A percentile compares a stretch with the other conserved stretches of the same genome.
Evolutionary conservation across 1,140 invertebrate genomes (phyloP).

Genomic region (Penaeus vannamei): DNA sequence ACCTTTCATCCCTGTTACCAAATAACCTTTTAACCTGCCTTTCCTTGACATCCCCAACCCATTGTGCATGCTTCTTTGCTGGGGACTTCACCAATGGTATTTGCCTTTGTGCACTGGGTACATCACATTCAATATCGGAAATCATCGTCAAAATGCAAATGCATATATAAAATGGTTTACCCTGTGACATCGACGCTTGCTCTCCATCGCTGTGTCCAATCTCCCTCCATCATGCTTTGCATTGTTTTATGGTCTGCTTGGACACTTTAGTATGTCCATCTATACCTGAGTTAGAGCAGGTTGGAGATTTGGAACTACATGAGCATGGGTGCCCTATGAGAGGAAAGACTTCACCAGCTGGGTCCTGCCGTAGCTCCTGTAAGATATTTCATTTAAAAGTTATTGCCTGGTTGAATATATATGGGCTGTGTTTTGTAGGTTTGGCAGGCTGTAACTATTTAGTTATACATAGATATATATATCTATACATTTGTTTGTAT

Average conservation of each 20-base stretch:
- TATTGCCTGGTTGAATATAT: neutral
- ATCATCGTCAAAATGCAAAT: neutral
- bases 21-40: conserved; percentile 52
- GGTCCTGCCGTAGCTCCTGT: conserved; percentile 67
- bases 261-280: conserved; percentile 65
- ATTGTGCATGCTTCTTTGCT: conserved; percentile 46
- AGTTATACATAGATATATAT: no score
- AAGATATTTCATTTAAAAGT: conserved; percentile 42
- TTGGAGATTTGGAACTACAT: conserved; percentile 67
- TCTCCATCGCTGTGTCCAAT: conserved; percentile 60
- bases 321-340: conserved; percentile 68
- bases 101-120: neutral
- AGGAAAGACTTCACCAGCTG: conserved; percentile 62
- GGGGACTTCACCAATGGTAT: neutral
- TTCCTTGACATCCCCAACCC: conserved; percentile 36
- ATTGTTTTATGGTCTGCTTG: conserved; percentile 44
- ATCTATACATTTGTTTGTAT: no score
- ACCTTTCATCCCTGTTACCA: conserved; percentile 52
- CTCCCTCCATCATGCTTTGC: conserved; percentile 40
- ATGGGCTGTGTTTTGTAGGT: no score
- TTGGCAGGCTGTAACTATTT: no score
- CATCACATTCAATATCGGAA: neutral
- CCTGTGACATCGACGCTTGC: conserved; percentile 2
- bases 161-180: neutral
- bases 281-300: conserved; percentile 67